Percentiles rank a stretch among this genome's conserved stretches.
Conservation (phyloP, 2,888 invertebrate genomes). For the Aleiodes alternator region DNA sequence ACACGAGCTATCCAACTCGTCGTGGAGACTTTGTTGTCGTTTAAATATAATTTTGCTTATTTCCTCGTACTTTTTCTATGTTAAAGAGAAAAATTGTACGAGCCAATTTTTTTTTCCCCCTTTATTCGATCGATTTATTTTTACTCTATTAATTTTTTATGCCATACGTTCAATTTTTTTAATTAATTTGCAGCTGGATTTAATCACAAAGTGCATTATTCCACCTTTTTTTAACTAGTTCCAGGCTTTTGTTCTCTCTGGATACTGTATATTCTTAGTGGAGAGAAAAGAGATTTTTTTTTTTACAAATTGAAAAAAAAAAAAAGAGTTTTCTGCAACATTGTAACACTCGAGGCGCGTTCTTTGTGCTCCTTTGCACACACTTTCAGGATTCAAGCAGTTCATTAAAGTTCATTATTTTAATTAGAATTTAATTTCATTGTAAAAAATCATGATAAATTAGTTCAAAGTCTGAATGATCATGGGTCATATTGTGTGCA, state of each 20-base stretch:
- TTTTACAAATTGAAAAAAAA: background rate
- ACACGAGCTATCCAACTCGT: conserved; percentile 17
- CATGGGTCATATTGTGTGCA: background rate
- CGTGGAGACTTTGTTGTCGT: conserved; percentile 51
- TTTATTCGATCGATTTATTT: background rate
- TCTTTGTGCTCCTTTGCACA: no score
- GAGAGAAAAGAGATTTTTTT: background rate
- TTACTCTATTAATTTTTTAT: conserved; percentile 4
- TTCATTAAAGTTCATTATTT: no score
- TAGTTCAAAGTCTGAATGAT: background rate
- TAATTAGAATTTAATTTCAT: no score
- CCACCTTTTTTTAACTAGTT: no score
- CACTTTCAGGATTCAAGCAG: no score
- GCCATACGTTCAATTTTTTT: no score
- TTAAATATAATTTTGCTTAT: conserved; percentile 62
- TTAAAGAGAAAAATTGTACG: no score
- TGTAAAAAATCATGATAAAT: background rate
- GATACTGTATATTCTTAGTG: background rate
- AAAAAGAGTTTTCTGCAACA: background rate
- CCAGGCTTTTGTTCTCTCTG: no score
- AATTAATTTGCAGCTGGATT: no score
- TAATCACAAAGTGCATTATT: no score
- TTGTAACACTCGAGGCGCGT: background rate
- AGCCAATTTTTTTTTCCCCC: no score
- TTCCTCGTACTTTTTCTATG: conserved; percentile 36